A percentile compares a stretch with the other conserved stretches of the same genome.
Conservation (phyloP, 2,113 vertebrate genomes). For the Clarias magur region DNA sequence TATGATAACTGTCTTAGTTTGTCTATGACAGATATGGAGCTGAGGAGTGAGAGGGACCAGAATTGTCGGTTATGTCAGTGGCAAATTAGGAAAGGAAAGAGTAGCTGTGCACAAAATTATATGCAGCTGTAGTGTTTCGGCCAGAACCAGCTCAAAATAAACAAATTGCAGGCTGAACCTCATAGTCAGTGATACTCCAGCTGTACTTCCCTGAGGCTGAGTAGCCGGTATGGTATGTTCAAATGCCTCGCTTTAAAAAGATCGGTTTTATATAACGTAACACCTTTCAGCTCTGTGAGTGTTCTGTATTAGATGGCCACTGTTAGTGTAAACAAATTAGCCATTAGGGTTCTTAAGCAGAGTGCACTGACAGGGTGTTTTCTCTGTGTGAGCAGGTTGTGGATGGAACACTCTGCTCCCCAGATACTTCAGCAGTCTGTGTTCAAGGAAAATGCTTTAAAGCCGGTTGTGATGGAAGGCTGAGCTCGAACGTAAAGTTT, state of each 20-base stretch:
- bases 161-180: conserved; percentile 14
- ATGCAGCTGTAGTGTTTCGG: conserved; percentile 23
- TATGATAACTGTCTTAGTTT: conserved; percentile 45
- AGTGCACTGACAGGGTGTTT: conserved; percentile 5
- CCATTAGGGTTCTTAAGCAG: not conserved
- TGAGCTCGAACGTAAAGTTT: conserved; percentile 92
- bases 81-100: not conserved
- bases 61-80: conserved; percentile 15
- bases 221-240: conserved; percentile 1
- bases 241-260: not conserved
- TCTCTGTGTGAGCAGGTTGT: conserved; percentile 78
- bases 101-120: conserved; percentile 12
- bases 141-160: not conserved
- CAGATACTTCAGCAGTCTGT: conserved; percentile 90
- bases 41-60: conserved; percentile 65
- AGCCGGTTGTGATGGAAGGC: conserved; percentile 88
- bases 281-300: conserved; percentile 7
- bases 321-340: conserved; percentile 2
- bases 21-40: conserved; percentile 60
- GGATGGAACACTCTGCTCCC: conserved; percentile 91
- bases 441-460: conserved; percentile 98
- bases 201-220: not conserved
- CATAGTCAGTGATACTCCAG: not conserved
- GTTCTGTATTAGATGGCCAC: not conserved
- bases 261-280: conserved; percentile 23